A percentile compares a stretch with the other conserved stretches of the same genome.
Conservation (phyloP, 2,888 invertebrate genomes). For the Platycheirus rosarum region DNA sequence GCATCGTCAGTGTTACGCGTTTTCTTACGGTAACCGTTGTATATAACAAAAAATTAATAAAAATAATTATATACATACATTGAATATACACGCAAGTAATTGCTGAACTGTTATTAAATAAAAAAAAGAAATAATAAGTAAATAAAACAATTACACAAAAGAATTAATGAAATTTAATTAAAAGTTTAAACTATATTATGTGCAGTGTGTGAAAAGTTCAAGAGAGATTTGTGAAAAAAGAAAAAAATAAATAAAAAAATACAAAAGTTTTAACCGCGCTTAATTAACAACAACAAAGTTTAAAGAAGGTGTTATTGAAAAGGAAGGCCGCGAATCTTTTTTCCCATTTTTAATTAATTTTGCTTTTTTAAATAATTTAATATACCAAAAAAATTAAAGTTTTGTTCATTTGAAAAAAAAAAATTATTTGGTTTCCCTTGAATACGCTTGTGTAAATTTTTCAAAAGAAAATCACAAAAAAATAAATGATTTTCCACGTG, state of each 20-base stretch:
- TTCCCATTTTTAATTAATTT: constrained; percentile 41
- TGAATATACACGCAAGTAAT: constrained; percentile 75
- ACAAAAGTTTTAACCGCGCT: constrained; percentile 67
- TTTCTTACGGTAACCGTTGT: constrained; percentile 76
- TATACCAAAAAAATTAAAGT: constrained; percentile 4
- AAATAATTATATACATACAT: constrained; percentile 69
- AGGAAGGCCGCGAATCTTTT: constrained; percentile 56
- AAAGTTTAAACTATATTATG: constrained; percentile 64
- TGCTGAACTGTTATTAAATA: constrained; percentile 65
- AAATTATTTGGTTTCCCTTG: constrained; percentile 36
- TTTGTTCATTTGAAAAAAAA: constrained; percentile 26
- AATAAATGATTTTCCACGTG: constrained; percentile 64
- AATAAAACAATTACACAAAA: constrained; percentile 61
- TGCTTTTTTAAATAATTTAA: constrained; percentile 20
- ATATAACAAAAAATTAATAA: constrained; percentile 71
- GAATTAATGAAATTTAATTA: constrained; percentile 45
- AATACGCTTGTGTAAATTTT: constrained; percentile 55
- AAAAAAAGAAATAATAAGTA: constrained; percentile 36
- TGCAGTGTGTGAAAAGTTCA: constrained; percentile 64
- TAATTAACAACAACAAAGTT: constrained; percentile 69
- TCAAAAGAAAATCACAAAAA: constrained; percentile 3
- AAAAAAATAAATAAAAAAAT: constrained; percentile 39
- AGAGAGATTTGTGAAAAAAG: constrained; percentile 65
- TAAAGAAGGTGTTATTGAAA: constrained; percentile 54
- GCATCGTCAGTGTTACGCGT: constrained; percentile 78